phyloP scores from a whole-genome alignment of 2,888 invertebrate genomes.

The Ophonus ardosiacus region DNA sequence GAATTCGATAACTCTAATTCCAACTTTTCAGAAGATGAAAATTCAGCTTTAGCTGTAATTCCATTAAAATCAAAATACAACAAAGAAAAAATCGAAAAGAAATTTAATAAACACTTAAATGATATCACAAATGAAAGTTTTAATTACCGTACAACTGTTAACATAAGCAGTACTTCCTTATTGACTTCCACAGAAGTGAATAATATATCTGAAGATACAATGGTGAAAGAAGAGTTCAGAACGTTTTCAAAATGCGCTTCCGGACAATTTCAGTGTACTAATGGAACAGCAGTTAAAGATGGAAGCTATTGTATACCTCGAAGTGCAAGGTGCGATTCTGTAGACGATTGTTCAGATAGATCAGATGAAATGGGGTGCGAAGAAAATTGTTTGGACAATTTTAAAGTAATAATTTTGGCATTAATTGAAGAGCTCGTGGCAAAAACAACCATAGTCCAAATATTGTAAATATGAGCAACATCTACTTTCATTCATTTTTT shows the following conservation, averaged over 20 bases:
- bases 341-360: conserved; percentile 80
- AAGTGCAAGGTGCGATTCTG: conserved; percentile 78
- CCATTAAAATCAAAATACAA: conserved; percentile 66
- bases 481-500: no score
- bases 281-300: conserved; percentile 79
- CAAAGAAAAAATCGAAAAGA: conserved; percentile 47
- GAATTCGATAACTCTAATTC: conserved; percentile 63
- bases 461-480: no score
- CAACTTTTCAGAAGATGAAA: conserved; percentile 29
- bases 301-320: conserved; percentile 79
- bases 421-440: no score
- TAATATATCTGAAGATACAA: not conserved
- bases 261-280: conserved; percentile 80
- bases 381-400: conserved; percentile 79
- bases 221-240: conserved; percentile 6
- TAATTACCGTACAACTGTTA: conserved; percentile 59
- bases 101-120: conserved; percentile 64
- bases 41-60: conserved; percentile 69
- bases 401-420: conserved; percentile 73
- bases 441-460: no score
- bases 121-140: conserved; percentile 70
- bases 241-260: conserved; percentile 77
- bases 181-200: not conserved
- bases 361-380: conserved; percentile 80
- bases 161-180: not conserved